Evolutionary conservation across 1,140 invertebrate genomes (phyloP).

Genomic region (Drosophila ercepeae): DNA sequence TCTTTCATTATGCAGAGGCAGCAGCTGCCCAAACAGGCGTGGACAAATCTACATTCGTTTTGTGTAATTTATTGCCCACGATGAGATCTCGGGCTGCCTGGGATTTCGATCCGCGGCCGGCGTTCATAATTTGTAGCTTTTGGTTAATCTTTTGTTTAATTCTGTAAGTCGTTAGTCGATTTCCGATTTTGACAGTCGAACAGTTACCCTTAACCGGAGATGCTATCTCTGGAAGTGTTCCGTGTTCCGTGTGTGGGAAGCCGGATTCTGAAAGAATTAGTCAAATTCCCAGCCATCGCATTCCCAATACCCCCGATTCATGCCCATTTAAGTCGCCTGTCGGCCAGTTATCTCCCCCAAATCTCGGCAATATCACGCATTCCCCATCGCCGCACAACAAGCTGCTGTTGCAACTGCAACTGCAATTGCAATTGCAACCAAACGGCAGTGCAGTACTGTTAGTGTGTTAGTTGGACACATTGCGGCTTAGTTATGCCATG

Average conservation of each 20-base stretch:
- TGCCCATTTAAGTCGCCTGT: constrained; percentile 20
- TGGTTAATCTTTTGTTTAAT: constrained; percentile 51
- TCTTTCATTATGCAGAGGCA: constrained; percentile 54
- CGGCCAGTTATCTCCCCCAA: constrained; percentile 23
- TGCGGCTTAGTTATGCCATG: constrained; percentile 74
- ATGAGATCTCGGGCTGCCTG: constrained; percentile 56
- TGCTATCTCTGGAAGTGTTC: constrained; percentile 34
- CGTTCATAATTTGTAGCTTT: constrained; percentile 63
- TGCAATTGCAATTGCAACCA: constrained; percentile 42
- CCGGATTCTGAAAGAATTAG: constrained; percentile 20
- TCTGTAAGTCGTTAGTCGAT: not conserved
- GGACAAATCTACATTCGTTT: constrained; percentile 59
- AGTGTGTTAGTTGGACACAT: constrained; percentile 68
- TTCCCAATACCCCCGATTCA: constrained; percentile 5
- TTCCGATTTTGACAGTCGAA: constrained; percentile 39
- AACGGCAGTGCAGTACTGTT: constrained; percentile 30
- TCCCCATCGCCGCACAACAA: constrained; percentile 49
- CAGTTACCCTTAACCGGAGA: constrained; percentile 57
- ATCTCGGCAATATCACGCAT: constrained; percentile 55
- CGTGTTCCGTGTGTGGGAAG: constrained; percentile 29
- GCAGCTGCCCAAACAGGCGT: constrained; percentile 60
- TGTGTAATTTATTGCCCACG: constrained; percentile 59
- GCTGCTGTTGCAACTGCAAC: constrained; percentile 52
- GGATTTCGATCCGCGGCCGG: constrained; percentile 16
- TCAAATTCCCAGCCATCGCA: constrained; percentile 26